Conservation (phyloP, 2,888 invertebrate genomes). For the Ecliptopera silaceata region DNA sequence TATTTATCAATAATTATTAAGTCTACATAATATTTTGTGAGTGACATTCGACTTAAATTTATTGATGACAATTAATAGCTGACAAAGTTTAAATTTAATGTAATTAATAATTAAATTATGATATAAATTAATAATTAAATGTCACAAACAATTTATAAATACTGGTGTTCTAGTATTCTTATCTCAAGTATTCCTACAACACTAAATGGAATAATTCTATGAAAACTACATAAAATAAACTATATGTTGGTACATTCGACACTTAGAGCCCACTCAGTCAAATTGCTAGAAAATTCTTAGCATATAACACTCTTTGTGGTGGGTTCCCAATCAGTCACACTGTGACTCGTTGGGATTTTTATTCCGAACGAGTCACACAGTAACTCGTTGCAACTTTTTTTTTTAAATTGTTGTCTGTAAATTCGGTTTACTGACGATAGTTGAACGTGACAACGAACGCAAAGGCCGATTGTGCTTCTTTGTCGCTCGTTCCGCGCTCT, state of each 20-base stretch:
- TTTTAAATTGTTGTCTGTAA: too few relatives aligned
- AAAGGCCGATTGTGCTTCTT: too few relatives aligned
- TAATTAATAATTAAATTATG: too few relatives aligned
- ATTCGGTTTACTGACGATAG: too few relatives aligned
- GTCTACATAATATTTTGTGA: conserved; percentile 26
- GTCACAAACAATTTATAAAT: conserved; percentile 37
- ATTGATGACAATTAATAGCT: too few relatives aligned
- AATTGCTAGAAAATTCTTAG: conserved; percentile 42
- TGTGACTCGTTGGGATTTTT: too few relatives aligned
- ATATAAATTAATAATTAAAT: not conserved
- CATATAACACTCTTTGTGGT: not conserved
- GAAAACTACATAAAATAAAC: conserved; percentile 17
- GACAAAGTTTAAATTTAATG: too few relatives aligned
- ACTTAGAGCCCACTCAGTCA: conserved; percentile 71
- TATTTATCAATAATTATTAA: conserved; percentile 19
- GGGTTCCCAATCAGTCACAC: too few relatives aligned
- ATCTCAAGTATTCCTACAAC: conserved; percentile 44
- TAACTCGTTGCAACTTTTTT: too few relatives aligned
- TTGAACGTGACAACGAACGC: too few relatives aligned
- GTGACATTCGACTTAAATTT: conserved; percentile 8
- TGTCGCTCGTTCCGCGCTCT: too few relatives aligned
- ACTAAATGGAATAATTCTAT: not conserved
- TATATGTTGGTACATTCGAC: conserved; percentile 22
- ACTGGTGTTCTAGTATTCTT: conserved; percentile 55
- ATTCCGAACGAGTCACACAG: too few relatives aligned